Evolutionary conservation across 1,140 invertebrate genomes (phyloP).

Genomic region (Musca domestica): DNA sequence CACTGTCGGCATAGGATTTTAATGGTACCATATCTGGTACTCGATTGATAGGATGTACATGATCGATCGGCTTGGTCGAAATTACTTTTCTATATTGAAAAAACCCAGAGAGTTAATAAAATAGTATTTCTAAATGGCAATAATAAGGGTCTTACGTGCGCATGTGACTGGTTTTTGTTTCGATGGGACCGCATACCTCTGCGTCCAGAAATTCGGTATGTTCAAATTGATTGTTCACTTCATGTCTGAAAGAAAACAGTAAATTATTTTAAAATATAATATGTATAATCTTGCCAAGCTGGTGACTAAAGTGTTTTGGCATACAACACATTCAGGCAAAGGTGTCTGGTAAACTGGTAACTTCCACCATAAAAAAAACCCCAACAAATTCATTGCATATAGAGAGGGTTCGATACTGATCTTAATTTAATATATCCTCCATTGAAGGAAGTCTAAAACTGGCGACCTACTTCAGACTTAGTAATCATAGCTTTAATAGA

Average conservation of each 20-base stretch:
- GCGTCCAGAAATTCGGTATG: conserved; percentile 17
- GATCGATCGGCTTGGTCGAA: conserved; percentile 3
- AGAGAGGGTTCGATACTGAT: too few species aligned
- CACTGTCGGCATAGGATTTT: conserved; percentile 27
- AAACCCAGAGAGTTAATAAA: not conserved
- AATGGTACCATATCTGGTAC: conserved; percentile 22
- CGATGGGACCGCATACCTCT: conserved; percentile 17
- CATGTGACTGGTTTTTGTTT: conserved; percentile 22
- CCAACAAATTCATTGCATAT: too few species aligned
- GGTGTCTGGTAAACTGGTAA: too few species aligned
- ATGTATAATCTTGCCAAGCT: too few species aligned
- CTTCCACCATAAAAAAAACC: too few species aligned
- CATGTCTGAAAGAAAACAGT: conserved; percentile 18
- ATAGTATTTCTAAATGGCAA: not conserved
- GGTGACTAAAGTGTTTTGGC: too few species aligned
- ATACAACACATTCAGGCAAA: too few species aligned
- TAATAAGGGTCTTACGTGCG: conserved; percentile 21
- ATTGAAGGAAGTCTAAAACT: too few species aligned
- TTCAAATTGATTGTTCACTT: conserved; percentile 17
- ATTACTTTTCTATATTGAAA: conserved; percentile 20
- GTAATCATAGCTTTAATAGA: too few species aligned
- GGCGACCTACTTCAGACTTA: too few species aligned
- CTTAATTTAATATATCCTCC: too few species aligned
- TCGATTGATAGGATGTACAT: conserved; percentile 23
- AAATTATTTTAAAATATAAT: too few species aligned